These are phyloP conservation scores for Drosophila bunnanda DNA, from an alignment of 2,888 invertebrate genomes.

Conservation along the genomic window DNA sequence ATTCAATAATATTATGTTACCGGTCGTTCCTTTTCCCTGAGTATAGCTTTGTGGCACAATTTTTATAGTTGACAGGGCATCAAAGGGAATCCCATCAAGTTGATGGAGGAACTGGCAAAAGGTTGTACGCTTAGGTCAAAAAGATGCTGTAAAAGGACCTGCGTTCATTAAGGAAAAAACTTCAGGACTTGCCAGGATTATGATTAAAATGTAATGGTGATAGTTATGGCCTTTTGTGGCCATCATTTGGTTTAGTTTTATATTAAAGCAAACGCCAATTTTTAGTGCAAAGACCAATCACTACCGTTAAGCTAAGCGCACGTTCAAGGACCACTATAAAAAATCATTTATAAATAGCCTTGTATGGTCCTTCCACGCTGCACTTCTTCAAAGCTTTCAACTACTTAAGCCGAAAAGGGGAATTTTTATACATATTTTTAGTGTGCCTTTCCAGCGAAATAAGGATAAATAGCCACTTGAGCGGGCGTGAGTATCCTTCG, in stretches of 20 bases:
- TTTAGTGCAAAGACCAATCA: background rate
- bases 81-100: slow-evolving; percentile 34
- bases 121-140: background rate
- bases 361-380: slow-evolving; percentile 5
- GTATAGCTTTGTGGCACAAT: slow-evolving; percentile 9
- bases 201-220: background rate
- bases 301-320: background rate
- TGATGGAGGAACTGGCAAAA: background rate
- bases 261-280: background rate
- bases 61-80: slow-evolving; percentile 22
- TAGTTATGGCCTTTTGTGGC: background rate
- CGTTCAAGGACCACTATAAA: background rate
- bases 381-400: slow-evolving; percentile 29
- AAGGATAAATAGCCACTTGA: slow-evolving; percentile 62
- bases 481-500: slow-evolving; percentile 30
- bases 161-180: background rate
- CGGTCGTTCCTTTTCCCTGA: background rate
- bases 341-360: slow-evolving; percentile 36
- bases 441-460: slow-evolving; percentile 46
- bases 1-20: slow-evolving; percentile 64
- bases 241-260: background rate
- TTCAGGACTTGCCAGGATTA: background rate
- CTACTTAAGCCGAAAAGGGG: slow-evolving; percentile 24
- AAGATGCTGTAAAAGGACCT: background rate
- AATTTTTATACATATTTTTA: slow-evolving; percentile 34